Evolutionary conservation across 1,140 invertebrate species (phyloP), one percentile per base, ranked within the genome.

Genomic region (Drosophila ogumai): DNA sequence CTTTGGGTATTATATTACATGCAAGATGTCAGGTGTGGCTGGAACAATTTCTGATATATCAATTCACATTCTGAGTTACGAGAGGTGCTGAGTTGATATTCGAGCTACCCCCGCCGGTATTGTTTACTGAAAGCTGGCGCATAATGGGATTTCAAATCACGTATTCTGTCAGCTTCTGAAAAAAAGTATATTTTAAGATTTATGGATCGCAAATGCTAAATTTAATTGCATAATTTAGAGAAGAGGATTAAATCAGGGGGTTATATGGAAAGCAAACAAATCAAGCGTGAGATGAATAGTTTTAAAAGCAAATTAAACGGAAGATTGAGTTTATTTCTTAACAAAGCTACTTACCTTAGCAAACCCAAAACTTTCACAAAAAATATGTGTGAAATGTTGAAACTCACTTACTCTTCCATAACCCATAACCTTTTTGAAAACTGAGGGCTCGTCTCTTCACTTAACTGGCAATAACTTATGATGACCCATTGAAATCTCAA

Each of bases 1-100:
- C 67, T 46, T 22, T 38, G 28, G 15, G 71, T 79, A 79, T 79
- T 82, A 68, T 64, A 68, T 87, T 88, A 84, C 79, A 82, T 57
- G 69, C 78, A 50, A 81, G 60, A 81, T 66, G 71, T 81, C 84
- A 90, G 85, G 84, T 90, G 84, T 80, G 84, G 85, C 80, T 61
- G 63, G 36, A 63, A 60, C 75, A 19, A 36, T 64, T 74, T 64
- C 57, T 76, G 81, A 88, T 66, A 90, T 87, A 90, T 90, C 85
- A 88, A 88, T 87, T 74, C 49, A 50, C 22, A 36, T 31, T 54
- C 31, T 41, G 68, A 82, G 43, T 65, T 69, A 69, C 52, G 46
- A 41, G 32, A 56, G 66, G 66, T 67, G 66, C 31, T 34, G 52
- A 72, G 43, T 36, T 49, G 43, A 43, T 49, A 43, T 22, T 43